Conservation (phyloP, 2,888 invertebrate genomes). For the Lutraria lutraria region DNA sequence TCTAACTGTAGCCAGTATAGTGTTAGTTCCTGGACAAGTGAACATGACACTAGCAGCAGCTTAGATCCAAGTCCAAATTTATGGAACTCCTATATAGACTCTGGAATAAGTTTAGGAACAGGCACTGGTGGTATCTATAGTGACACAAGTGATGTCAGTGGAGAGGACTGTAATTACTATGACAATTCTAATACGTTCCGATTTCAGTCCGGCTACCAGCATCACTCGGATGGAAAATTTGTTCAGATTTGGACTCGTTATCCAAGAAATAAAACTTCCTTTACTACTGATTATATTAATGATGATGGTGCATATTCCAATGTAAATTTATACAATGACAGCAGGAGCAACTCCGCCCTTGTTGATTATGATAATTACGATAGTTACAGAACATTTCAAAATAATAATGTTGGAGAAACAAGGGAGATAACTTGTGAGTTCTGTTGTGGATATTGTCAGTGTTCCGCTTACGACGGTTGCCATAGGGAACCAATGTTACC, state of each 20-base stretch:
- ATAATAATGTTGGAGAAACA: background rate
- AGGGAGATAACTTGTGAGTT: slow-evolving; percentile 53
- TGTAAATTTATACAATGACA: slow-evolving; percentile 39
- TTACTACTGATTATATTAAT: slow-evolving; percentile 28
- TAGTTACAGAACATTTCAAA: background rate
- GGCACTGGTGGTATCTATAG: slow-evolving; percentile 53
- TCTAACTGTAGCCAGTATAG: slow-evolving; percentile 70
- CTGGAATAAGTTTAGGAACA: slow-evolving; percentile 46
- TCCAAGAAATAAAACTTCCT: slow-evolving; percentile 32
- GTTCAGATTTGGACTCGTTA: slow-evolving; percentile 46
- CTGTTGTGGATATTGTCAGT: slow-evolving; percentile 63
- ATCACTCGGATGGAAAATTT: slow-evolving; percentile 34
- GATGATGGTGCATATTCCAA: slow-evolving; percentile 48
- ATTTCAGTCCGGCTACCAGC: slow-evolving; percentile 36
- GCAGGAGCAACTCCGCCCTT: background rate
- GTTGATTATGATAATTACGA: slow-evolving; percentile 39
- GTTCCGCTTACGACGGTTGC: slow-evolving; percentile 44
- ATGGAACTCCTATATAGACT: slow-evolving; percentile 57
- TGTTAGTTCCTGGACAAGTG: slow-evolving; percentile 63
- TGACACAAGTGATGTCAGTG: slow-evolving; percentile 66
- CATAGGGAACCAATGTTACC: slow-evolving; percentile 78
- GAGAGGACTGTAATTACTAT: slow-evolving; percentile 51
- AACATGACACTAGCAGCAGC: slow-evolving; percentile 67
- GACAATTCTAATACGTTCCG: slow-evolving; percentile 22
- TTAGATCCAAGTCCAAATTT: slow-evolving; percentile 65